phyloP scores from a whole-genome alignment of 2,888 invertebrate species.

The Eugnorisma glareosa region DNA sequence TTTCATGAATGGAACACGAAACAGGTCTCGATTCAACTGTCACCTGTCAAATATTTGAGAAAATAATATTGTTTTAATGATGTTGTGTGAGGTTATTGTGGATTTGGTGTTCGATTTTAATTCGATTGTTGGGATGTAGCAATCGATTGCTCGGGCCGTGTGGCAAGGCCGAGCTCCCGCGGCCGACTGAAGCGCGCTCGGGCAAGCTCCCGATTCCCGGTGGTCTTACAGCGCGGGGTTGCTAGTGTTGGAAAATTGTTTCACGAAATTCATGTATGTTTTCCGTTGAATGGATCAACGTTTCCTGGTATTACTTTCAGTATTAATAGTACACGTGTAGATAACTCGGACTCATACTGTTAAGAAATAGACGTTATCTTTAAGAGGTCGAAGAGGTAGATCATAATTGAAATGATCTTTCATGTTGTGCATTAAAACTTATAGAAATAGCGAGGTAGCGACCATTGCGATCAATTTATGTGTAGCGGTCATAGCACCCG shows the following conservation, averaged over 20 bases:
- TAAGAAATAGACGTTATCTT: neutral
- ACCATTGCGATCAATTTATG: neutral
- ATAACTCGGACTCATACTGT: neutral
- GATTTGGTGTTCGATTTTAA: conserved; percentile 65
- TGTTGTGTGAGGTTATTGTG: conserved; percentile 63
- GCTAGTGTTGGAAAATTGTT: conserved; percentile 72
- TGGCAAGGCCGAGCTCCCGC: conserved; percentile 76
- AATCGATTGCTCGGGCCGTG: conserved; percentile 62
- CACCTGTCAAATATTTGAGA: conserved; percentile 45
- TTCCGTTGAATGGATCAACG: neutral
- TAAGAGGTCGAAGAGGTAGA: too few species aligned
- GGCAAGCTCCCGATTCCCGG: conserved; percentile 77
- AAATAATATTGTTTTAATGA: conserved; percentile 47
- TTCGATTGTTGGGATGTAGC: conserved; percentile 67
- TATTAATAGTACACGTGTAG: neutral
- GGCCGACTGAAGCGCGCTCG: conserved; percentile 81
- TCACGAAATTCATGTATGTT: conserved; percentile 47
- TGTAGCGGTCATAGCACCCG: neutral
- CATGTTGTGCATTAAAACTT: too few species aligned
- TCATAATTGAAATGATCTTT: too few species aligned
- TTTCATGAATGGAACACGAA: conserved; percentile 67
- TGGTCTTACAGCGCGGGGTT: conserved; percentile 77
- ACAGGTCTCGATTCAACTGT: conserved; percentile 44
- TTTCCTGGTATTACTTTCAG: neutral
- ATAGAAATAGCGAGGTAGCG: neutral